Base-by-base conservation (phyloP, 2,113 vertebrate genomes). In the Catharus bicknelli region DNA sequence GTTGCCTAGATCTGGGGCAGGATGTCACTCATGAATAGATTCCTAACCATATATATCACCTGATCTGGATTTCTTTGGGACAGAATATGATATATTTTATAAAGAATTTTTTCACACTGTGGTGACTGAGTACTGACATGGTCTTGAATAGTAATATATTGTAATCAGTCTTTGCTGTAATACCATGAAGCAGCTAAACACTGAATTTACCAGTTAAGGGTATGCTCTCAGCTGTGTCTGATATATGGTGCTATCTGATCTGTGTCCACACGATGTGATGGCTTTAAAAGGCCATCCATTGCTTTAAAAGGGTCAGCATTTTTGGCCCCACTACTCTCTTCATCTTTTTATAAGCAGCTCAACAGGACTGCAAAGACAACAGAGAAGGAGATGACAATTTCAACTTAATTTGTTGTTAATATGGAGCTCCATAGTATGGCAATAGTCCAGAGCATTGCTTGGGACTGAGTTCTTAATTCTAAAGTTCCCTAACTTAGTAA, bases 91-190 rank as follows among this genome's bases (percentile, higher is more conserved):
- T 54, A 20, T 63, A 32, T 86, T 81, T 91, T 70, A 32, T 68
- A 68, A 64, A 95, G 84, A 94, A 86, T 75, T 88, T 55, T 88
- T 93, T 92, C 55, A 80, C 45, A 38, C 76, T 77, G 59, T 72
- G 77, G 74, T 94, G 91, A 67, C 55, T 75, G 83, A 81, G 69
- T 90, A 93, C 54, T 94, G 90, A 95, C 91, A 82, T 57, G 51
- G 72, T 96, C 84, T 95, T 89, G 86, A 96, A 82, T n/a, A 90
- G 73, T 66, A 87, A 36, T 90, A 63, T 82, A 75, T 79, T 76
- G 69, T 92, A 93, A 94, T 88, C 88, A 90, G 80, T 96, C 82
- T 94, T 95, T 96, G n/a, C 57, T 16, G 2, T 32, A 72, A 32
- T 21, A 40, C 30, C 34, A 18, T 15, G 20, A 66, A 82, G 70